These are phyloP conservation scores for Acanthoscelides obtectus DNA, from an alignment of 2,888 invertebrate genomes.

Conservation along the genomic window DNA sequence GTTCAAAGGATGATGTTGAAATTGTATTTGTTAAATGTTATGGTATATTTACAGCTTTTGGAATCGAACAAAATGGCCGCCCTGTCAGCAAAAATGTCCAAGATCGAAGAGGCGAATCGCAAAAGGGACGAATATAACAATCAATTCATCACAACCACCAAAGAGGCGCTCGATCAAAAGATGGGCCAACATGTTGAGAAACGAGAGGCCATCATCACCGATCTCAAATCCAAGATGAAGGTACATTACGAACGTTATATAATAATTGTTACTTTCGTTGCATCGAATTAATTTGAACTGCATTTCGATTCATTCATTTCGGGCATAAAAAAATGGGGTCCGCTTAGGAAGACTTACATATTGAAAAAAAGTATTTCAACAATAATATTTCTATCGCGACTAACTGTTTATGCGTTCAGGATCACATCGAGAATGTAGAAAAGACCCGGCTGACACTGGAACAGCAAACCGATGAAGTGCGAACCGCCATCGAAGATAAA, in stretches of 20 bases:
- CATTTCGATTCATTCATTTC: too few species aligned
- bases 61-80: constrained; percentile 83
- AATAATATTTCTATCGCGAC: constrained; percentile 6
- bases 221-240: constrained; percentile 83
- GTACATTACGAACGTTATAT: constrained; percentile 40
- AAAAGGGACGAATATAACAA: constrained; percentile 85
- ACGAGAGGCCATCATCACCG: constrained; percentile 86
- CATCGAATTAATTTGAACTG: too few species aligned
- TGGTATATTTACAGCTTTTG: constrained; percentile 55
- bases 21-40: too few species aligned
- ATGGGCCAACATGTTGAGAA: constrained; percentile 90
- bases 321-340: too few species aligned
- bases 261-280: not conserved
- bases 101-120: constrained; percentile 84
- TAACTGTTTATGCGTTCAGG: constrained; percentile 31
- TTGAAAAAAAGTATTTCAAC: too few species aligned
- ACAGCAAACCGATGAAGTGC: constrained; percentile 80
- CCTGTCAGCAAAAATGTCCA: constrained; percentile 75
- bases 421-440: constrained; percentile 61
- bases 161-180: constrained; percentile 86
- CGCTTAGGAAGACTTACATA: too few species aligned
- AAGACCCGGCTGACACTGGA: constrained; percentile 73
- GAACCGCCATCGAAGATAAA: constrained; percentile 83
- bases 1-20: too few species aligned
- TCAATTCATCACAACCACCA: constrained; percentile 78